Conservation (phyloP, 2,797 vertebrate genomes). For the Protosalanx chinensis region DNA sequence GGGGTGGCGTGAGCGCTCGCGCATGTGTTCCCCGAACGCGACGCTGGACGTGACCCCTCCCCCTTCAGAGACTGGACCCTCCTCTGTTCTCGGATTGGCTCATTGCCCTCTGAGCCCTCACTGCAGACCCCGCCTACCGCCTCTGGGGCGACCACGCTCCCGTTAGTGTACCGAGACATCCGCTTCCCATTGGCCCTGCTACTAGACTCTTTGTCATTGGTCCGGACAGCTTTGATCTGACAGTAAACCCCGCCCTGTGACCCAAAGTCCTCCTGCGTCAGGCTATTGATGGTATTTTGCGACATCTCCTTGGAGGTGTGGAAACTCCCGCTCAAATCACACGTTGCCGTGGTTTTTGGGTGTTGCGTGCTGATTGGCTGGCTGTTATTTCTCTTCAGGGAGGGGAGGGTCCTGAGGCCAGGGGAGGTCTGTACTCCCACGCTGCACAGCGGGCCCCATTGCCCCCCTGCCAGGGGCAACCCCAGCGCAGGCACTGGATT, state of each 20-base stretch:
- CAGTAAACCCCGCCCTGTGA: slow-evolving; percentile 71
- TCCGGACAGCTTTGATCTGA: slow-evolving; percentile 63
- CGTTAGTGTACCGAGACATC: slow-evolving; percentile 71
- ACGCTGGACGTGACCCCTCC: slow-evolving; percentile 52
- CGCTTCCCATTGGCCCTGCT: slow-evolving; percentile 52
- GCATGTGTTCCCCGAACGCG: slow-evolving; percentile 56
- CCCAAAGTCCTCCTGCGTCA: slow-evolving; percentile 67
- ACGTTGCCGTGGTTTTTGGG: slow-evolving; percentile 42
- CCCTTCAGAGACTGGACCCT: slow-evolving; percentile 67
- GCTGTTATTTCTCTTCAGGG: slow-evolving; percentile 78
- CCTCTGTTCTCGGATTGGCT: slow-evolving; percentile 52
- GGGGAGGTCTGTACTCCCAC: slow-evolving; percentile 96
- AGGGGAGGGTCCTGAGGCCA: slow-evolving; percentile 84
- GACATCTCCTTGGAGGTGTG: slow-evolving; percentile 64
- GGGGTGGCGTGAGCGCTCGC: slow-evolving; percentile 60
- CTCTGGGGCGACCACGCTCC: slow-evolving; percentile 75
- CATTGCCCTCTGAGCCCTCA: slow-evolving; percentile 60
- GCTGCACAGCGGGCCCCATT: slow-evolving; percentile 80
- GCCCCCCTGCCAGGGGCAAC: slow-evolving; percentile 69
- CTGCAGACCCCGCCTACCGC: slow-evolving; percentile 73
- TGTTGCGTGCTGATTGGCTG: slow-evolving; percentile 52
- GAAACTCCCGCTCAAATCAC: slow-evolving; percentile 51
- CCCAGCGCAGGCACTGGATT: slow-evolving; percentile 78
- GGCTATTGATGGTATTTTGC: slow-evolving; percentile 69
- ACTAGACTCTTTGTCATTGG: slow-evolving; percentile 57